Conservation (phyloP, 2,888 invertebrate genomes). For the Harpagoxenus sublaevis region DNA sequence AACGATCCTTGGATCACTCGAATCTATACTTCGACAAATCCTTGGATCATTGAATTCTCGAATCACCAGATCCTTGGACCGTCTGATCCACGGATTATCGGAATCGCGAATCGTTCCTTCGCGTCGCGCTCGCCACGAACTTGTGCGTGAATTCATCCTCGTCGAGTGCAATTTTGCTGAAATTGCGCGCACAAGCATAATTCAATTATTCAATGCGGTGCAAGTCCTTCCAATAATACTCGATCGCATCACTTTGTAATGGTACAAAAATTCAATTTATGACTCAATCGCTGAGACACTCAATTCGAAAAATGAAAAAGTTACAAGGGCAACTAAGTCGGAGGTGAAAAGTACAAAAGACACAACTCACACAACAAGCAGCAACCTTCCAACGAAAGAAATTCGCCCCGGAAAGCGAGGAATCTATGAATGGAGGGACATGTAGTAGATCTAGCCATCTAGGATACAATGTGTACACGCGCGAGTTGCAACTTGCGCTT, state of each 20-base stretch:
- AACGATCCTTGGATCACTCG: constrained; percentile 39
- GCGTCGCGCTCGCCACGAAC: constrained; percentile 40
- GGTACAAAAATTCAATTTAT: constrained; percentile 5
- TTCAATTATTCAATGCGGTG: neutral
- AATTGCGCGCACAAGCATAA: neutral
- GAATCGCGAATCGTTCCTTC: constrained; percentile 16
- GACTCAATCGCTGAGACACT: constrained; percentile 10
- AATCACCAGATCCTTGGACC: constrained; percentile 10
- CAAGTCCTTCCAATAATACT: neutral
- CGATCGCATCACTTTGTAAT: neutral
- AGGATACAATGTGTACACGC: constrained; percentile 45
- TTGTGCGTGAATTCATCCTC: constrained; percentile 9
- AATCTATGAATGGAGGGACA: constrained; percentile 39
- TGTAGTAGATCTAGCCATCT: neutral
- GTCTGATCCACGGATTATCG: constrained; percentile 16
- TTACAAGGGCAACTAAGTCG: neutral
- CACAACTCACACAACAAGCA: neutral
- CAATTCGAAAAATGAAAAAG: neutral
- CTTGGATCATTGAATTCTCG: constrained; percentile 48
- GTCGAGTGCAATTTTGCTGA: neutral
- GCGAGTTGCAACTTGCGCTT: constrained; percentile 43
- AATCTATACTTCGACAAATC: constrained; percentile 30
- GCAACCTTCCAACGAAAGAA: constrained; percentile 21
- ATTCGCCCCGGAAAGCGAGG: neutral
- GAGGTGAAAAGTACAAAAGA: constrained; percentile 22